A percentile compares a stretch with the other conserved stretches of the same genome.
Evolutionary conservation across 2,113 vertebrate genomes (phyloP).

Genomic region (Cheirogaleus medius): DNA sequence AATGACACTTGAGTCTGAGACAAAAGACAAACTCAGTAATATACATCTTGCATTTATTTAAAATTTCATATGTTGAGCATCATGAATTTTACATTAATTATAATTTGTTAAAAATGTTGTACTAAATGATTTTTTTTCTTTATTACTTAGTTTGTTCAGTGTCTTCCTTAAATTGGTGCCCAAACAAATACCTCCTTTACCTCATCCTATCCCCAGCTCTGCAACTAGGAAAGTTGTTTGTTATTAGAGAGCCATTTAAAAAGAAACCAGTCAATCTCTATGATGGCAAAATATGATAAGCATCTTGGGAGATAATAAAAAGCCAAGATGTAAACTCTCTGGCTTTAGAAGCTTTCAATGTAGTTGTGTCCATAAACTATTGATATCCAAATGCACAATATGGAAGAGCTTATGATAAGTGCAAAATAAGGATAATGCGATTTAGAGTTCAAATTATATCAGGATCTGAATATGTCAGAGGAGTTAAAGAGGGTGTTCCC

Average conservation of each 20-base stretch:
- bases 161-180: neutral
- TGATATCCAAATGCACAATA: neutral
- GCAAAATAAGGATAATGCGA: neutral
- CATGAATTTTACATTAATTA: neutral
- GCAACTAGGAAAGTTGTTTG: neutral
- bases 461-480: neutral
- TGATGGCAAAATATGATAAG: neutral
- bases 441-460: neutral
- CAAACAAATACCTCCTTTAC: neutral
- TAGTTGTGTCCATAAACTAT: neutral
- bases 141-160: neutral
- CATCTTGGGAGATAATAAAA: neutral
- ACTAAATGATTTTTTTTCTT: neutral
- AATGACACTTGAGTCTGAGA: neutral
- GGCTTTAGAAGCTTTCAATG: neutral
- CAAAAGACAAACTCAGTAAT: neutral
- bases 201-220: fast-evolving
- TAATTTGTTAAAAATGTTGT: neutral
- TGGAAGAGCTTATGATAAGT: neutral
- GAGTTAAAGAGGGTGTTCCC: neutral
- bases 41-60: neutral
- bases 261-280: neutral
- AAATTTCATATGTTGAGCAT: neutral
- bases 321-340: neutral
- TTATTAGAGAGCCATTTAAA: neutral